These are phyloP conservation scores for Whitmania pigra DNA, from an alignment of 1,140 invertebrate species.

Conservation along the genomic window DNA sequence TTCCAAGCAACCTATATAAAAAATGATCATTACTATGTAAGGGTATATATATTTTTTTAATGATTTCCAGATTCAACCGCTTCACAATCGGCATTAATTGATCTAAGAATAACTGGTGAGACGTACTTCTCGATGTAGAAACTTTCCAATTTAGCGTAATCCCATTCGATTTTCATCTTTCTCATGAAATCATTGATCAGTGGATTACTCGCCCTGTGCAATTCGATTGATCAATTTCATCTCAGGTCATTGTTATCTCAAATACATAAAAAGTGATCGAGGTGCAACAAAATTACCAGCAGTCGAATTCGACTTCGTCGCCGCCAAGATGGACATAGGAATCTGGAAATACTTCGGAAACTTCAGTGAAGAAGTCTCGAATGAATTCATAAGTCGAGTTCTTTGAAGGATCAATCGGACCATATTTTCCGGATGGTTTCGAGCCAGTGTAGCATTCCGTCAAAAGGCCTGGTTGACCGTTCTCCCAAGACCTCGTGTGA, in stretches of 20 bases:
- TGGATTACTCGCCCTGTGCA: constrained; percentile 59
- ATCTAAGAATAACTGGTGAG: not conserved
- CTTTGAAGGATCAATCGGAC: constrained; percentile 43
- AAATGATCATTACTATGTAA: constrained; percentile 8
- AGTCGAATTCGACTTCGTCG: constrained; percentile 73
- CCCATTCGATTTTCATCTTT: constrained; percentile 40
- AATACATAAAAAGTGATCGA: not conserved
- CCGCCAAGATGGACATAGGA: constrained; percentile 53
- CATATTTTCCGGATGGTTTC: constrained; percentile 50
- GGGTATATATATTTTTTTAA: not conserved
- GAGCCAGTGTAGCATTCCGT: constrained; percentile 53
- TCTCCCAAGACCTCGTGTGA: constrained; percentile 72
- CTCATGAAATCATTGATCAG: constrained; percentile 61
- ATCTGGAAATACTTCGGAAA: constrained; percentile 37
- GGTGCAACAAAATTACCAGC: constrained; percentile 51
- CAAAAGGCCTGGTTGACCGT: constrained; percentile 56
- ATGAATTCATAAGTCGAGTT: constrained; percentile 36
- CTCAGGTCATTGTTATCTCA: not conserved
- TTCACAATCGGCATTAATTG: not conserved
- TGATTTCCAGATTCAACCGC: not conserved
- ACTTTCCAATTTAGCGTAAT: constrained; percentile 52
- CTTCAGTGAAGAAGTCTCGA: constrained; percentile 34
- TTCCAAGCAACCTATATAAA: constrained; percentile 44
- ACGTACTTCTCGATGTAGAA: constrained; percentile 54
- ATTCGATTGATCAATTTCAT: constrained; percentile 18